These are phyloP conservation scores for Drosophila pseudotakahashii DNA, from an alignment of 2,888 invertebrate genomes.

Conservation along the genomic window DNA sequence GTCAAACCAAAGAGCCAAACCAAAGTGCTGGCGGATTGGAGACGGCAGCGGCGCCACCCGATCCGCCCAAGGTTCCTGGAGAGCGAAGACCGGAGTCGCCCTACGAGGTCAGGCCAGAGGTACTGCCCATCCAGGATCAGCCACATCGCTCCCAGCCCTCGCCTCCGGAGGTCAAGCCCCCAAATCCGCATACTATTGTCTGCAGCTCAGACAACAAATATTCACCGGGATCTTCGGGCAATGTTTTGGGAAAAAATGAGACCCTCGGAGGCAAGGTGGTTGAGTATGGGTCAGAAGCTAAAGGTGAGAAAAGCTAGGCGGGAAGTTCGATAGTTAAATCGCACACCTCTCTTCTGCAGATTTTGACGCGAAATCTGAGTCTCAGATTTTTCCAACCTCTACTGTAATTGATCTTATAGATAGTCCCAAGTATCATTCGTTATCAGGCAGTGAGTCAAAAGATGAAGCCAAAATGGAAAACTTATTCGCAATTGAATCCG, in stretches of 20 bases:
- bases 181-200: constrained; percentile 12
- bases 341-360: not conserved
- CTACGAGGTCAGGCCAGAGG: constrained; percentile 27
- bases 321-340: no score
- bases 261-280: no score
- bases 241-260: not conserved
- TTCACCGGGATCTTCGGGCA: not conserved
- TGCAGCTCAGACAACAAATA: not conserved
- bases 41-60: constrained; percentile 11
- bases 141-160: constrained; percentile 2
- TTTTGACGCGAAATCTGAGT: not conserved
- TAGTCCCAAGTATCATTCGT: not conserved
- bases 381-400: not conserved
- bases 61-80: constrained; percentile 17
- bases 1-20: not conserved
- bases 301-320: constrained; percentile 3
- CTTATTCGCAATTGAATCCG: not conserved
- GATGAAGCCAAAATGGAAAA: not conserved
- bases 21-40: not conserved
- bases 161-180: constrained; percentile 24
- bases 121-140: constrained; percentile 20
- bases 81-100: constrained; percentile 34
- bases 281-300: not conserved
- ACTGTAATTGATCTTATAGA: not conserved
- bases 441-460: not conserved